Conservation (phyloP, 2,888 invertebrate species). For the Ecliptopera silaceata region DNA sequence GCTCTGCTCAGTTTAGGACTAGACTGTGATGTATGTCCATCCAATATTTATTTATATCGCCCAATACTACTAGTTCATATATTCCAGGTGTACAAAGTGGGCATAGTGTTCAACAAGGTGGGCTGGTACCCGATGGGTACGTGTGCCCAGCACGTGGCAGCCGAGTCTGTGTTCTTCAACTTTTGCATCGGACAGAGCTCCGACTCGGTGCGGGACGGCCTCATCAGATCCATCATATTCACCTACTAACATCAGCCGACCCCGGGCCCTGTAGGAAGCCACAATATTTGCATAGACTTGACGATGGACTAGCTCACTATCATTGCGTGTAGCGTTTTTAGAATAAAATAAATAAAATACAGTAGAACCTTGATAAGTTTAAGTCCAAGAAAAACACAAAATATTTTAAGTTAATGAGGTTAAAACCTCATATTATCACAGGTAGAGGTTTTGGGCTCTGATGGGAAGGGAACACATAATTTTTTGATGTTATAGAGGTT, state of each 20-base stretch:
- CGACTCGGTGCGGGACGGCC: slow-evolving; percentile 89
- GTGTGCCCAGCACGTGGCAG: slow-evolving; percentile 86
- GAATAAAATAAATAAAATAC: too few species aligned
- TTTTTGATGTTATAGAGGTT: too few species aligned
- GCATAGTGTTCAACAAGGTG: slow-evolving; percentile 91
- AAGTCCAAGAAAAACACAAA: too few species aligned
- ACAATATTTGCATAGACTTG: slow-evolving; percentile 15
- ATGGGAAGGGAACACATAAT: too few species aligned
- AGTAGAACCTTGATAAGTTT: too few species aligned
- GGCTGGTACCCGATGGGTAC: slow-evolving; percentile 92
- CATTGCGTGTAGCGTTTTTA: neutral
- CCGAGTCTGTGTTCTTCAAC: slow-evolving; percentile 88
- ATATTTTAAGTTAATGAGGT: too few species aligned
- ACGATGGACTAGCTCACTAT: slow-evolving; percentile 2
- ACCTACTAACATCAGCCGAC: slow-evolving; percentile 62
- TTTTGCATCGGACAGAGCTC: slow-evolving; percentile 88
- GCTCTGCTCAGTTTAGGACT: too few species aligned
- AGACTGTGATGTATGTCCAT: too few species aligned
- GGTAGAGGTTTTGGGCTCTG: too few species aligned
- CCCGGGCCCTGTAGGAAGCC: slow-evolving; percentile 9
- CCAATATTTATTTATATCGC: too few species aligned
- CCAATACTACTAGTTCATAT: too few species aligned
- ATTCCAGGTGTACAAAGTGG: slow-evolving; percentile 88
- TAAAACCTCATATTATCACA: too few species aligned
- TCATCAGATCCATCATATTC: slow-evolving; percentile 91